Base-by-base conservation (phyloP, 2,888 invertebrate genomes). In the Ypsolopha sequella region DNA sequence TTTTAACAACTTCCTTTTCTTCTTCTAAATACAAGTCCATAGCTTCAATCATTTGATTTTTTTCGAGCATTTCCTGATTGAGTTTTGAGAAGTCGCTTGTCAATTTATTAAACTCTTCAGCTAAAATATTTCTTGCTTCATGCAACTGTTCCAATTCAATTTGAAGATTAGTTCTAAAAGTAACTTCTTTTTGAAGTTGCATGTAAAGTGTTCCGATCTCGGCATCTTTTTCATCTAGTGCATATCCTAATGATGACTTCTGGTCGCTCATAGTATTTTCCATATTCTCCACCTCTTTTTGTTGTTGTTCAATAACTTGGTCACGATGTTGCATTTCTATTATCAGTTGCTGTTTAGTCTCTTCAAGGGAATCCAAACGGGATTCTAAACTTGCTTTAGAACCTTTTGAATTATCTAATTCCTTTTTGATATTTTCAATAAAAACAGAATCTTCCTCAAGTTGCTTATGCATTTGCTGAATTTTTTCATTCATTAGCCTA, bases 181-280 rank as follows among this genome's bases (percentile, higher is more conserved):
- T 55, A 24, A 76, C 74, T 60, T 80, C 79, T 55, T 70, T 66
- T 49, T 74, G 68, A 39, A 80, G 55, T 58, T 77, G 78, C 49
- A 60, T 76, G 70, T 13, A 79, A 57, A 34, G 71, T 62, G 54
- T 65, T 63, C 7, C 45, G 13, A 74, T 65, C 35, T 61, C 66
- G 38, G 70, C 72, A 52, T 64, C 64, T 53, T 61, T 71, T 60
- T 77, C 78, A 50, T 77, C 71, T 41, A 78, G 58, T 44, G 69
- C 66, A 51, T 63, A 63, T 34, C 55, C 60, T 6, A 73, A 57
- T 53, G 64, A 69, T 34, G 67, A 63, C 50, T 61, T 68, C 53
- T 76, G 72, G 50, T 72, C 66, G 38, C 54, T 59, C 50, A 61
- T 62, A 8, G 56, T 52, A 39, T 64, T 68, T 36, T 61, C 65